A percentile compares a stretch with the other conserved stretches of the same genome.
Evolutionary conservation across 2,888 invertebrate species (phyloP).

Genomic region (Ariolimax columbianus): DNA sequence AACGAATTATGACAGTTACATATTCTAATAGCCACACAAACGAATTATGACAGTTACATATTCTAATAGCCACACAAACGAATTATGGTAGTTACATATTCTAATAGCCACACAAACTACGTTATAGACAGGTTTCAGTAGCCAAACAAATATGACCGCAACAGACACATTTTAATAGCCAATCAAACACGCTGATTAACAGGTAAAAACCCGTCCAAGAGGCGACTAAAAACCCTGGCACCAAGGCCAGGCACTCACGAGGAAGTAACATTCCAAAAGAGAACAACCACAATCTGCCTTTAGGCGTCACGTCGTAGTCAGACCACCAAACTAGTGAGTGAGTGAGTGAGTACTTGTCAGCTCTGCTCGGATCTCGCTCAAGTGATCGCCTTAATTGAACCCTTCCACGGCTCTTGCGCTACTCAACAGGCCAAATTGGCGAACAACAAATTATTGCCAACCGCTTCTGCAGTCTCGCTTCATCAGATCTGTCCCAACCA

Average conservation of each 20-base stretch:
- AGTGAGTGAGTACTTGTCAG: slow-evolving; percentile 23
- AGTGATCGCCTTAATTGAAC: slow-evolving; percentile 30
- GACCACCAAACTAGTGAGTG: too few relatives aligned
- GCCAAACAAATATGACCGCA: too few relatives aligned
- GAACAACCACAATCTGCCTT: background rate
- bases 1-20: too few relatives aligned
- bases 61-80: too few relatives aligned
- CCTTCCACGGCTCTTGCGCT: slow-evolving; percentile 30
- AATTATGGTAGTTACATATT: too few relatives aligned
- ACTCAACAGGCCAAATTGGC: slow-evolving; percentile 27
- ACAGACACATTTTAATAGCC: too few relatives aligned
- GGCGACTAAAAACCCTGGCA: background rate
- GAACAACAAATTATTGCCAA: slow-evolving; percentile 33
- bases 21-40: too few relatives aligned
- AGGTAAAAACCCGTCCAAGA: background rate
- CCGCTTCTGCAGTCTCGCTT: slow-evolving; percentile 30
- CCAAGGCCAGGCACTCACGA: background rate
- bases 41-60: too few relatives aligned
- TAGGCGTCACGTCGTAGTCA: background rate
- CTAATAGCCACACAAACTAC: too few relatives aligned
- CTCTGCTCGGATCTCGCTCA: slow-evolving; percentile 7
- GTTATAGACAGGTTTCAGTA: too few relatives aligned
- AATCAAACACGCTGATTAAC: too few relatives aligned
- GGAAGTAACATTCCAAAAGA: background rate
- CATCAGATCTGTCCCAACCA: slow-evolving; percentile 6